Percentiles rank a stretch among this genome's conserved stretches.
These are phyloP conservation scores for Tachysurus fulvidraco DNA, from an alignment of 2,113 vertebrate genomes.

Conservation along the genomic window DNA sequence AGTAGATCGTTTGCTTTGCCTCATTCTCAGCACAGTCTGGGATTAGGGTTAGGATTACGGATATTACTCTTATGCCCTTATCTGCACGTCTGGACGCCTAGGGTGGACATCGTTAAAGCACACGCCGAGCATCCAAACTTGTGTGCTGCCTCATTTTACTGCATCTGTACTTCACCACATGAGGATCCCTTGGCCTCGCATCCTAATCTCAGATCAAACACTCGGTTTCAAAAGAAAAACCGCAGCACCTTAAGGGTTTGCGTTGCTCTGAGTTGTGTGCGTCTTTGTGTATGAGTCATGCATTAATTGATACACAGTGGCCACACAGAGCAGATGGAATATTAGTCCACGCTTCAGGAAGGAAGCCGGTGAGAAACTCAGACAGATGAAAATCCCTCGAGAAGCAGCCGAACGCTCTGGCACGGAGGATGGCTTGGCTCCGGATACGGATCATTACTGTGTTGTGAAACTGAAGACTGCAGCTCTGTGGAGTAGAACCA, in stretches of 20 bases:
- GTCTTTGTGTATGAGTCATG: constrained; percentile 7
- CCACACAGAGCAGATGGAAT: constrained; percentile 45
- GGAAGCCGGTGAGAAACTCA: constrained; percentile 28
- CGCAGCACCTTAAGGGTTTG: not conserved
- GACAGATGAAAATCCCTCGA: constrained; percentile 42
- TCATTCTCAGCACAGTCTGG: not conserved
- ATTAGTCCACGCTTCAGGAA: constrained; percentile 32
- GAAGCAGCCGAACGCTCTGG: constrained; percentile 47
- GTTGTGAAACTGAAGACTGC: constrained; percentile 22
- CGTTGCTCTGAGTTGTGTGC: not conserved
- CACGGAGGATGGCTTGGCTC: constrained; percentile 36
- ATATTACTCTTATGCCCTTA: not conserved
- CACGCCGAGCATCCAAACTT: not conserved
- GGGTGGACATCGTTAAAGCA: not conserved
- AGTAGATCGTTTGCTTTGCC: not conserved
- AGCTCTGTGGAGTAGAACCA: constrained; percentile 6
- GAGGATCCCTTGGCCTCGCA: not conserved
- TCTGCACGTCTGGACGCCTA: not conserved
- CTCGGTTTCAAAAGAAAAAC: not conserved
- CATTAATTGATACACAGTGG: constrained; percentile 25
- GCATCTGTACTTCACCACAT: not conserved
- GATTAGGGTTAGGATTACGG: not conserved
- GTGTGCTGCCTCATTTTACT: not conserved
- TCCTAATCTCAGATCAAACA: not conserved
- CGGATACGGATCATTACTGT: constrained; percentile 34